Base-by-base conservation (phyloP, 2,888 invertebrate genomes). In the Sericinus montela region DNA sequence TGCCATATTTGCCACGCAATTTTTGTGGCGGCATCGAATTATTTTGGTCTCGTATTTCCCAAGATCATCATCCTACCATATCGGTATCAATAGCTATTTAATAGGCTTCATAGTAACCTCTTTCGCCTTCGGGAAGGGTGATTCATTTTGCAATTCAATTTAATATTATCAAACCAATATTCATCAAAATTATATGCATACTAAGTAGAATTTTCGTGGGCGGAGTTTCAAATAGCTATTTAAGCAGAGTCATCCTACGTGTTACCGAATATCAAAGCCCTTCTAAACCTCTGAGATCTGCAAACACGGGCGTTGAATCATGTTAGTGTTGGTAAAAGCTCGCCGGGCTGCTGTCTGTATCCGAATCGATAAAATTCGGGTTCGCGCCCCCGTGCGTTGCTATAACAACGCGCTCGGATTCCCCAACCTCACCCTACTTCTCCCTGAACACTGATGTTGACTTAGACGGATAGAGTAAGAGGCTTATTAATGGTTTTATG, bases 401-500 rank as follows among this genome's bases (percentile, higher is more conserved):
- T 72, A 83, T 70, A 76, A 68, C 73, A 65, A 87, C 84, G 72
- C 73, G 67, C 81, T 72, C 75, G 64, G 68, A 66, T 63, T 71
- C 68, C 57, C 58, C 66, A 55, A 54, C 65, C 55, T 65, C 74
- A 55, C 72, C 53, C 69, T 72, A 67, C 75, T 75, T 78, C 83
- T 80, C 83, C 55, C 70, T 75, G 78, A 77, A 80, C 85, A 83
- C 77, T 82, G 80, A 82, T 87, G 87, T 87, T 87, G 87, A 87
- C 87, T 87, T 81, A 86, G 87, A 88, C 83, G 87, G 81, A 87
- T 87, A 83, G 87, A 82, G 87, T 86, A 88, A 87, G 85, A 86
- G 85, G 85, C 84, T 87, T 87, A 88, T 84, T 87, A 88, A 87
- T 87, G 87, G 85, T 83, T 84, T 87, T 84, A 82, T 84, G 80